A percentile compares a stretch with the other conserved stretches of the same genome.
phyloP scores from a whole-genome alignment of 2,113 vertebrate genomes.

The Motacilla alba region DNA sequence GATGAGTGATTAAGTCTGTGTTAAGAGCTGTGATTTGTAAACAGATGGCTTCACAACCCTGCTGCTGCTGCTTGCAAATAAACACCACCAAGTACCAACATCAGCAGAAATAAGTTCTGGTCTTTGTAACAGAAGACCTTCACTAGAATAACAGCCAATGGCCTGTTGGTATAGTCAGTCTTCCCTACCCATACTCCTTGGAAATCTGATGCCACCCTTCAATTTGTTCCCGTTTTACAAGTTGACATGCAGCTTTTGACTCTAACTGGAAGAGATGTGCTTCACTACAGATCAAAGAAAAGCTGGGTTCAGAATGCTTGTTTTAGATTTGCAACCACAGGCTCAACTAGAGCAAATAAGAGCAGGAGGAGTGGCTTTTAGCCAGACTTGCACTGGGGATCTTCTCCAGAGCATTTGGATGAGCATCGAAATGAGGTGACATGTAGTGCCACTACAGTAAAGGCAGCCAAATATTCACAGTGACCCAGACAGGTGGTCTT shows the following conservation, averaged over 20 bases:
- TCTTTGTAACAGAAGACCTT: background rate
- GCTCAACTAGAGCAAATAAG: background rate
- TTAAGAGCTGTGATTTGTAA: background rate
- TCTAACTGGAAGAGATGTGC: background rate
- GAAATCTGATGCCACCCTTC: background rate
- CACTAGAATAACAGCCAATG: background rate
- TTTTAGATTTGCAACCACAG: background rate
- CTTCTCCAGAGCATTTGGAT: background rate
- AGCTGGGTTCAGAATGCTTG: background rate
- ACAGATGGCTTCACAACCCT: background rate
- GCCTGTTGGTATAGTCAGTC: background rate
- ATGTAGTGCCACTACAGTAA: background rate
- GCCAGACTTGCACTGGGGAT: background rate
- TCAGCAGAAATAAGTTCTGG: background rate
- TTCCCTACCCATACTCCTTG: background rate
- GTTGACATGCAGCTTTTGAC: background rate
- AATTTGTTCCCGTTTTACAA: background rate
- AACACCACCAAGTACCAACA: background rate
- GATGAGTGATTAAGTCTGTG: background rate
- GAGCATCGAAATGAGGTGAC: background rate
- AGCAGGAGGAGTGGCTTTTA: background rate
- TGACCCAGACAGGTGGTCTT: background rate
- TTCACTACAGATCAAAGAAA: background rate
- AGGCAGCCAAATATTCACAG: accelerated
- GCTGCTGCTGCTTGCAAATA: background rate